Base-by-base conservation (phyloP, 2,888 invertebrate species). In the Sturmia bella region DNA sequence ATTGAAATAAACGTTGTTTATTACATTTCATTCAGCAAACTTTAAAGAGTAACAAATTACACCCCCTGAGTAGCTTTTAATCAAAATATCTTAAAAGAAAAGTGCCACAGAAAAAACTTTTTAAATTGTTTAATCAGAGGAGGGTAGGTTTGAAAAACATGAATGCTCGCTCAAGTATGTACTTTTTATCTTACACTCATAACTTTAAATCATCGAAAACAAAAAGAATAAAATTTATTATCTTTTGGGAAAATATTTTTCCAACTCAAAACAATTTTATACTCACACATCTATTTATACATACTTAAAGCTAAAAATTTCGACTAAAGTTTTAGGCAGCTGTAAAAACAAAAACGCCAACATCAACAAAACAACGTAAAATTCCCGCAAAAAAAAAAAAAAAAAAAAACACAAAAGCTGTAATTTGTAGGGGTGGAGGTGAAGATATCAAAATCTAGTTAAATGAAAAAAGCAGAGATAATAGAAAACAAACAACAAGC, bases 231-330 rank as follows among this genome's bases (percentile, higher is more conserved):
- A 56, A 79, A 83, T 83, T 83, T 83, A 83, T 83, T 83, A 83
- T 79, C 76, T 72, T 83, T 83, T 79, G 59, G 57, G 79, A 48
- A 76, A 76, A 68, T 72, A 75, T 76, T 79, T 79, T 79, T 70
- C 63, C 77, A 77, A 59, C 64, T 57, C 50, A 82, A 82, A 82
- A 82, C 81, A 82, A 78, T 82, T 82, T 82, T 32, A 57, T 57
- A 78, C 78, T 66, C 66, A 64, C 74, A 78, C 82, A 82, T 56
- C 37, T 17, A 69, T 69, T 56, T 63, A 63, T 32, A 74, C 73
- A 68, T 73, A 79, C 48, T 69, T 74, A 61, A 64, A 69, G 80
- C 57, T 43, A 75, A 74, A 69, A 56, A 15, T 56, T 41, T 68
- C 32, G 66, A 66, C 77, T 72, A 79, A 73, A 66, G 41, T 68